A percentile compares a stretch with the other conserved stretches of the same genome.
phyloP scores from a whole-genome alignment of 2,888 invertebrate genomes.

The Ischnura elegans region DNA sequence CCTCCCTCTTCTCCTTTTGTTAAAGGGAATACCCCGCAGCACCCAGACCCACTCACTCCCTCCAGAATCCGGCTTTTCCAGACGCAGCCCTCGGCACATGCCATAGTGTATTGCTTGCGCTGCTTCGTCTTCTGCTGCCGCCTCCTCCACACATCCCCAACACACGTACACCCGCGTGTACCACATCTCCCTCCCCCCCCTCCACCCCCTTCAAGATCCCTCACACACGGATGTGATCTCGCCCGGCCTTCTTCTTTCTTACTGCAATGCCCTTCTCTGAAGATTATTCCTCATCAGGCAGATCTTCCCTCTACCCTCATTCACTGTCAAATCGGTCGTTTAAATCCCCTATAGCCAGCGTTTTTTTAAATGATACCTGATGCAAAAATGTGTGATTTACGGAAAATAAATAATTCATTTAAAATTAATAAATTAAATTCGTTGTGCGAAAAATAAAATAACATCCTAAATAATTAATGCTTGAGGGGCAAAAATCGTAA shows the following conservation, averaged over 20 bases:
- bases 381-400: no score
- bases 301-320: not conserved
- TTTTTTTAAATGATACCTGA: no score
- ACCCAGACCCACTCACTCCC: not conserved
- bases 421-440: no score
- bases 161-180: not conserved
- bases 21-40: not conserved
- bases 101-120: slow-evolving; percentile 52
- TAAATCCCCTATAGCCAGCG: slow-evolving; percentile 1
- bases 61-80: not conserved
- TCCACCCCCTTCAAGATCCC: no score
- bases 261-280: no score
- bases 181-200: no score
- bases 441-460: no score
- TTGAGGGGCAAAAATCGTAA: no score
- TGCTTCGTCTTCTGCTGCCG: slow-evolving; percentile 27
- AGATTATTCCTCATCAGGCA: not conserved
- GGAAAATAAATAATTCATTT: no score
- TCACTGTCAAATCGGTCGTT: not conserved
- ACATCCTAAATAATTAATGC: no score
- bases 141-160: not conserved
- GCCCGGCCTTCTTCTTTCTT: not conserved
- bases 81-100: slow-evolving; percentile 57
- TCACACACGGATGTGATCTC: not conserved
- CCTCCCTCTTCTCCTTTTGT: not conserved